phyloP scores from a whole-genome alignment of 2,113 vertebrate genomes.

The Petrocephalus zakoni region DNA sequence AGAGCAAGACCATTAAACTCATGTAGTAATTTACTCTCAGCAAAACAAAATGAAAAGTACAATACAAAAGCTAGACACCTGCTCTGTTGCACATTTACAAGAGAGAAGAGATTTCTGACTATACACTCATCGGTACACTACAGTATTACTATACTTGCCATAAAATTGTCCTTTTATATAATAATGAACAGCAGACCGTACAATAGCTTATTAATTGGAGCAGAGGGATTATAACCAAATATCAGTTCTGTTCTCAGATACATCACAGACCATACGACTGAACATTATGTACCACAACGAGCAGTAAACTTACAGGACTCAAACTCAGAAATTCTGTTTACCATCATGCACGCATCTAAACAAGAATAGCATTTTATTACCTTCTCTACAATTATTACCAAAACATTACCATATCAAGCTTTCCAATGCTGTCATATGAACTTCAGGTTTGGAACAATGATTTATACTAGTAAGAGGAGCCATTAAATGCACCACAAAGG shows the following conservation, averaged over 20 bases:
- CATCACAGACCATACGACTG: background rate
- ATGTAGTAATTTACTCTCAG: background rate
- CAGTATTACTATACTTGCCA: too few species aligned
- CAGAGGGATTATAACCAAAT: background rate
- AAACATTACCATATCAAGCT: too few species aligned
- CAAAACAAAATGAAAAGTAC: background rate
- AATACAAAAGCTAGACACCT: background rate
- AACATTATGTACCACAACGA: background rate
- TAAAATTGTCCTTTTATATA: background rate
- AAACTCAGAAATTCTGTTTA: background rate
- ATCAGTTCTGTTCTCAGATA: background rate
- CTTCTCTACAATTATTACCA: too few species aligned
- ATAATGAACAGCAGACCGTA: background rate
- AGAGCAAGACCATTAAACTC: background rate
- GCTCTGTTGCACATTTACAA: background rate
- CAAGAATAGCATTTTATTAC: background rate
- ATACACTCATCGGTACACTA: background rate
- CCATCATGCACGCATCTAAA: background rate
- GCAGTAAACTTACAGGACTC: background rate
- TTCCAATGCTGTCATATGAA: too few species aligned
- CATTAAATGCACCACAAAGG: background rate
- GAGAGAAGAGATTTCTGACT: background rate
- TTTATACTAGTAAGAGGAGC: background rate
- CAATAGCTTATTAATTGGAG: background rate
- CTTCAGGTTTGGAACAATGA: background rate